Conservation (phyloP, 2,113 vertebrate species). For the Rutilus rutilus region DNA sequence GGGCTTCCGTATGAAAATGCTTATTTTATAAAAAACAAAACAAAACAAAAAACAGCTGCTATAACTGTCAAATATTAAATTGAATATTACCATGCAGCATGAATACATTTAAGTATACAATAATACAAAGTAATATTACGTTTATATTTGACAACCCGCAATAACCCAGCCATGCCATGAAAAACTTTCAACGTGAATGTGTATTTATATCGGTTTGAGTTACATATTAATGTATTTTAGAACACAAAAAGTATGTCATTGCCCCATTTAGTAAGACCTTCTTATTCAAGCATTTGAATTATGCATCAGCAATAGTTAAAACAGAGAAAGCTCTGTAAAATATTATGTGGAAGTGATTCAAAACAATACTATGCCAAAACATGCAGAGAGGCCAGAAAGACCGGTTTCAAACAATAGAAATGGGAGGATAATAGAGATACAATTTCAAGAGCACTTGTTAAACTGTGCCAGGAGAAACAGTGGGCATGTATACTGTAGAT, state of each 20-base stretch:
- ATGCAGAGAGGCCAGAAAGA: conserved; percentile 33
- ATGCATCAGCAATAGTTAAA: conserved; percentile 48
- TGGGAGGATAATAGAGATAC: conserved; percentile 4
- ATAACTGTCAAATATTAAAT: not conserved
- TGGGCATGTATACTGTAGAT: conserved; percentile 44
- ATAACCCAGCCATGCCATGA: not conserved
- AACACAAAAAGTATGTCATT: not conserved
- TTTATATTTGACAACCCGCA: not conserved
- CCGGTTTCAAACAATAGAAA: conserved; percentile 10
- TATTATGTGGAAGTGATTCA: too few species aligned
- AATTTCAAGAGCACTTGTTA: not conserved
- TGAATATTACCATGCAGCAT: not conserved
- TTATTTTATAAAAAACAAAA: too few species aligned
- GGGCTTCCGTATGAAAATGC: too few species aligned
- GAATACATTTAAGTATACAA: too few species aligned
- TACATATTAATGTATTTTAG: not conserved
- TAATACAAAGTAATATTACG: too few species aligned
- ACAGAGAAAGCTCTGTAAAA: conserved; percentile 2
- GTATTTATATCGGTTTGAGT: not conserved
- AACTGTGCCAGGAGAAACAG: not conserved
- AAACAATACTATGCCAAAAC: not conserved
- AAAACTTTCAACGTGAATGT: not conserved
- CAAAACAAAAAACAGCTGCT: not conserved
- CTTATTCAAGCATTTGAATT: not conserved
- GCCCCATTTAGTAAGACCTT: not conserved